Evolutionary conservation across 37 sponge, comb jelly and placozoan genomes (phyloP), one percentile per base, ranked within the genome.

Genomic region (Aplysina aerophoba): DNA sequence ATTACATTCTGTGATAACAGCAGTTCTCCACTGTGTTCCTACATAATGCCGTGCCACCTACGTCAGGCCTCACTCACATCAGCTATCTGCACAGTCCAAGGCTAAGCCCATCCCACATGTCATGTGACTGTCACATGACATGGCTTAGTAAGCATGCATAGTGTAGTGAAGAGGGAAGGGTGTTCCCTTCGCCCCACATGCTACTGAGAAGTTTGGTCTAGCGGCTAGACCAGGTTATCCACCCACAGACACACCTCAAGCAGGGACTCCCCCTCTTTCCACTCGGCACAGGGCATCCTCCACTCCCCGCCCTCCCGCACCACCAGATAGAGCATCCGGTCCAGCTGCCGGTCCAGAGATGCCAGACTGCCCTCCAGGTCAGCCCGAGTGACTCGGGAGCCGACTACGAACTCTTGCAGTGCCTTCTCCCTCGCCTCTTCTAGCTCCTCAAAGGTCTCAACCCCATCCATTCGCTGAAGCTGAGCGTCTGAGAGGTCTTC

Each of bases 201-300:
- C 15, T 58, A 58, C 17, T 67, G 69, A 14, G n/a, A 28, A 67
- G 15, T 25, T 15, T 15, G 59, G 59, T 15, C 15, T 19, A 58
- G 59, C 59, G 19, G 19, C 17, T 58, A 19, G 59, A 19, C 15
- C 19, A 20, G 15, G 59, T 20, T 19, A 58, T 5, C 39, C 39
- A 12, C 38, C 74, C 74, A 21, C 22, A 73, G 27, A 21, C 39
- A 73, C 55, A 93, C 94, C 91, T 95, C 82, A 25, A 83, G n/a
- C 53, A 95, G 81, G 19, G 85, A 79, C 80, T 92, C 85, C 0
- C 30, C 90, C 27, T 55, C 81, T 25, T 85, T 89, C 34, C 85
- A 81, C 34, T 82, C 91, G 28, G 91, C 88, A 40, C 89, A 90
- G 17, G 95, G 95, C 91, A 95, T 89, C 67, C 85, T 90, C 95